phyloP scores from a whole-genome alignment of 1,140 invertebrate genomes.

The Zaprionus tsacasi region DNA sequence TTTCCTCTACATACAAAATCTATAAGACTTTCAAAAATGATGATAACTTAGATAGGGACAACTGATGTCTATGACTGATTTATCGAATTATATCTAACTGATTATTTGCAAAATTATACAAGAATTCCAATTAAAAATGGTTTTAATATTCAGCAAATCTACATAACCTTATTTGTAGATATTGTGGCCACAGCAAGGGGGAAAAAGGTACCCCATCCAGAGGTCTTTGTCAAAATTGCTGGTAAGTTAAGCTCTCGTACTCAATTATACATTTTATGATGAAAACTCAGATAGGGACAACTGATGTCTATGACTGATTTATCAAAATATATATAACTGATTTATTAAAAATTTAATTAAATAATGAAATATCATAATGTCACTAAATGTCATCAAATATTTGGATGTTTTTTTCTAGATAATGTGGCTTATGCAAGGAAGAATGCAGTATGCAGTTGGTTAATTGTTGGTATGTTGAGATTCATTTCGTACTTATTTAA shows the following conservation, averaged over 20 bases:
- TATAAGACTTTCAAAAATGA: conserved; percentile 26
- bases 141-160: background rate
- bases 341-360: background rate
- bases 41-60: conserved; percentile 56
- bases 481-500: background rate
- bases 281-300: conserved; percentile 51
- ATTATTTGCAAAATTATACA: background rate
- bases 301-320: conserved; percentile 55
- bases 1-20: background rate
- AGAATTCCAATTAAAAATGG: background rate
- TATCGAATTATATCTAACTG: conserved; percentile 24
- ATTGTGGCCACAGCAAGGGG: background rate
- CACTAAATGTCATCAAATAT: background rate
- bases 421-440: background rate
- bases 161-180: conserved; percentile 4
- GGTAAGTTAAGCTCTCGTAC: background rate
- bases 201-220: background rate
- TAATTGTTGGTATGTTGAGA: background rate
- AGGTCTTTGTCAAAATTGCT: background rate
- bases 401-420: background rate
- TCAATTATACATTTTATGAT: conserved; percentile 31
- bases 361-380: background rate
- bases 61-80: conserved; percentile 47
- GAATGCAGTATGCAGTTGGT: background rate
- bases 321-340: conserved; percentile 28